Evolutionary conservation across 1,140 invertebrate species (phyloP), one percentile per base, ranked within the genome.

Genomic region (Lamellibrachia luymesi): DNA sequence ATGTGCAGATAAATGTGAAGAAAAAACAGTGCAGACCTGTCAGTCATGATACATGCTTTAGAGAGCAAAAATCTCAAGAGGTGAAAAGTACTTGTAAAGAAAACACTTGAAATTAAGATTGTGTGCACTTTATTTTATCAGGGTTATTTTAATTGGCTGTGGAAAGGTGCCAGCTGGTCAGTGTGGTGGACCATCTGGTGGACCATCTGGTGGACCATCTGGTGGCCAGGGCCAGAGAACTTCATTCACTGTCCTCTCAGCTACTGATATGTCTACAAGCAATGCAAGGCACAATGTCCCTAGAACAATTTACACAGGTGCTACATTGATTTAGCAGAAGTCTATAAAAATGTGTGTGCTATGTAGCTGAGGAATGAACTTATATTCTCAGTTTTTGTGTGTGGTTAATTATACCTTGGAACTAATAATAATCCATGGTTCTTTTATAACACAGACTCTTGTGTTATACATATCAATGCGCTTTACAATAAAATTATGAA

Each of bases 321-420:
- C 64, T 80, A 80, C 4, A 17, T 80, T 80, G 64, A 80, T 80
- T 80, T 80, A 80, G 64, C 64, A 17, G 64, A 80, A 80, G 8
- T 93, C 56, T 93, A 90, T 92, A 92, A 93, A 93, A 94, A 92
- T 38, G 91, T 94, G 38, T 91, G 89, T 91, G 92, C 92, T 51
- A 56, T 90, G 52, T 51, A 4, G 17, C 64, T 22, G 2, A 22
- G 17, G 64, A 17, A 80, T 22, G 64, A 10, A 80, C 13, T 22
- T 10, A 6, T 80, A 80, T 6, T 80, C 64, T 56, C 25, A 22
- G 64, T 22, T 17, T 22, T 2, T 80, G 64, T 80, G 64, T 80
- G 64, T 80, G 64, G 6, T 80, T 80, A 80, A 80, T 80, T 80
- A 80, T 80, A 80, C 64, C 64, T 22, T 80, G 38, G 38, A 38